Base-by-base conservation (phyloP, 2,113 vertebrate species). In the Sakesphorus luctuosus region DNA sequence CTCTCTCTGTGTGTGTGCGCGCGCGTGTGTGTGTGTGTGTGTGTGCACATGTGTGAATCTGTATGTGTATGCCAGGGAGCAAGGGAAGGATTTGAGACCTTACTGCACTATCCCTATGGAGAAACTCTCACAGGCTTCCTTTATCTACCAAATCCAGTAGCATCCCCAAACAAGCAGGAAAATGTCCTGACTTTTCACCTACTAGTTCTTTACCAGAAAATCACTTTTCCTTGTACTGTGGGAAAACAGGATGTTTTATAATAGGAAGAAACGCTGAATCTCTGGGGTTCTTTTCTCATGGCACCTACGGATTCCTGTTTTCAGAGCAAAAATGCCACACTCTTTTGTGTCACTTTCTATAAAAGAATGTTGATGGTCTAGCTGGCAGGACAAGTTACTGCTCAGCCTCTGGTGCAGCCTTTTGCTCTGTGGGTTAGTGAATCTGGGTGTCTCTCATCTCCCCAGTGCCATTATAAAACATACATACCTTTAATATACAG, bases 401-500 rank as follows among this genome's bases (percentile, higher is more conserved):
- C 49, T 68, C 21, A 28, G 18, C 15, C 36, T 62, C 62, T 56
- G 25, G 47, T 75, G 36, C n/a, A 76, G 43, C n/a, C n/a, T 62
- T 47, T 75, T n/a, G 19, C 36, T 35, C 67, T 38, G 11, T 38
- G 18, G 18, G 17, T 7, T 26, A 43, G 23, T 49, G 53, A 66
- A 67, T 58, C 26, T 58, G 31, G 9, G 7, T 38, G 11, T 47
- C 52, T 38, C 15, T n/a, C 2, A 1, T 66, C 36, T 71, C 9
- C 29, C 13, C 1, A 6, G 0, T 0, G 1, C 11, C 14, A 4
- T 24, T 44, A 49, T 23, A 44, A 92, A 94, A 15, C 8, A 19
- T 8, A 38, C 5, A 23, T 25, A 11, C 13, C 15, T 68, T 76
- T 55, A 33, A 29, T 7, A 46, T 8, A 33, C 73, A 76, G n/a